Percentiles rank a stretch among this genome's conserved stretches.
Evolutionary conservation across 2,888 invertebrate genomes (phyloP).

Genomic region (Timema podura): DNA sequence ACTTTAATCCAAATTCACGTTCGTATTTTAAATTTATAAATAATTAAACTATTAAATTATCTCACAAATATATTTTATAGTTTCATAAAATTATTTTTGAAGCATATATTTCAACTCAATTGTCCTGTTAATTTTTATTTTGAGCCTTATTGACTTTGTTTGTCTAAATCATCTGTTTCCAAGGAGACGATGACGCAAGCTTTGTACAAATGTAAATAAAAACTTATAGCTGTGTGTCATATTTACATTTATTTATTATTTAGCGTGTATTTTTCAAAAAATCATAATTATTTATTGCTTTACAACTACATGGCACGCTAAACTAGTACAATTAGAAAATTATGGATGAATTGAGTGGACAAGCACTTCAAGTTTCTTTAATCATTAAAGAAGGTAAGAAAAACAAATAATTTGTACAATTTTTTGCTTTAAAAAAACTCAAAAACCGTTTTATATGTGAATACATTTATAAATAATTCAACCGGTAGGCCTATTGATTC

Average conservation of each 20-base stretch:
- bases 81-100: no score
- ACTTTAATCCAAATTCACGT: no score
- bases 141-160: no score
- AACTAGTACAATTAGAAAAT: neutral
- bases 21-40: no score
- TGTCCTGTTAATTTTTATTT: no score
- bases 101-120: no score
- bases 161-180: neutral
- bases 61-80: no score
- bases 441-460: no score
- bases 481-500: no score
- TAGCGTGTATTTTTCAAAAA: neutral
- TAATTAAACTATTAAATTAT: no score
- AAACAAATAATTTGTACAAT: neutral
- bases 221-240: neutral
- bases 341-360: constrained; percentile 60
- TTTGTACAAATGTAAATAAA: neutral
- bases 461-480: no score
- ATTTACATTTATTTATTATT: neutral
- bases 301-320: neutral
- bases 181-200: constrained; percentile 16
- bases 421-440: no score
- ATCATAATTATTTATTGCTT: neutral
- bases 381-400: constrained; percentile 56
- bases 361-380: constrained; percentile 61